Evolutionary conservation across 2,888 invertebrate genomes (phyloP).

Genomic region (Tachina grossa): DNA sequence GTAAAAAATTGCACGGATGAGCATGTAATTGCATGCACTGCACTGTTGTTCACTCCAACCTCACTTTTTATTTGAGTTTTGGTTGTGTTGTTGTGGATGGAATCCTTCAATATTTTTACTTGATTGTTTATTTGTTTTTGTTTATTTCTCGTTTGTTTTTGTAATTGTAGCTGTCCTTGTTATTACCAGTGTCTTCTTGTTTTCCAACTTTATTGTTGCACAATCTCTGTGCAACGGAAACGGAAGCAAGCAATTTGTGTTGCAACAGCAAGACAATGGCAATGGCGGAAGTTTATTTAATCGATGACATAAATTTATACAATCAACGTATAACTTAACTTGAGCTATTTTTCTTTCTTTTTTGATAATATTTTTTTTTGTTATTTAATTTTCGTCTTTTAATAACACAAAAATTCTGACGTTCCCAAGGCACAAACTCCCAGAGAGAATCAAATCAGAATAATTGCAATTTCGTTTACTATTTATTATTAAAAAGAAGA

Average conservation of each 20-base stretch:
- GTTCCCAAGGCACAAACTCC: conserved; percentile 10
- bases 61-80: conserved; percentile 26
- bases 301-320: conserved; percentile 67
- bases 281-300: conserved; percentile 67
- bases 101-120: conserved; percentile 38
- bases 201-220: conserved; percentile 16
- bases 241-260: conserved; percentile 69
- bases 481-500: conserved; percentile 21
- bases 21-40: conserved; percentile 27
- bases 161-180: conserved; percentile 42
- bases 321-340: conserved; percentile 62
- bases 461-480: conserved; percentile 13
- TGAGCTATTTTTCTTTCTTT: conserved; percentile 43
- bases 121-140: conserved; percentile 34
- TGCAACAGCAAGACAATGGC: conserved; percentile 63
- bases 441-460: conserved; percentile 10
- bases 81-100: conserved; percentile 10
- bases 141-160: conserved; percentile 24
- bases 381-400: not conserved
- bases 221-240: conserved; percentile 52
- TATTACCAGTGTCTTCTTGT: conserved; percentile 57
- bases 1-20: conserved; percentile 37
- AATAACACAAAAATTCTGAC: conserved; percentile 24
- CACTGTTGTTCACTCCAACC: not conserved
- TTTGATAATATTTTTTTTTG: not conserved